These are phyloP conservation scores for Tetragonisca angustula DNA, from an alignment of 2,888 invertebrate genomes.

Conservation along the genomic window DNA sequence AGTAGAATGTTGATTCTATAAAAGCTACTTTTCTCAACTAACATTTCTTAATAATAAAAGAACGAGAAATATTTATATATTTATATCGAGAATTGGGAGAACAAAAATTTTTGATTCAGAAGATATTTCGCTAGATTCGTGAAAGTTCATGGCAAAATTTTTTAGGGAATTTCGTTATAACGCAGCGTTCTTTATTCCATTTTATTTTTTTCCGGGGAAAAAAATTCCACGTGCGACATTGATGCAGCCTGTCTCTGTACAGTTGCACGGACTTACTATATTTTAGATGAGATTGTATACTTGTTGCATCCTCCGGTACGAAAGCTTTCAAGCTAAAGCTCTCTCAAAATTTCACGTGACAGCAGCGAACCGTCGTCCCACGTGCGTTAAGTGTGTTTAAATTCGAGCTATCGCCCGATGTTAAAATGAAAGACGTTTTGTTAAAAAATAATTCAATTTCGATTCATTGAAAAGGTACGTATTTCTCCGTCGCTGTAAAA, in stretches of 20 bases:
- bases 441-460: background rate
- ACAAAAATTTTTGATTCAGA: background rate
- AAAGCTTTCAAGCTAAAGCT: slow-evolving; percentile 21
- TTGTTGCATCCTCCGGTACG: slow-evolving; percentile 30
- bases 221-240: background rate
- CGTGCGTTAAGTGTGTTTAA: slow-evolving; percentile 27
- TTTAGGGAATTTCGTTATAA: background rate
- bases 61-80: background rate
- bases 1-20: no score
- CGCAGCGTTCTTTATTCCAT: background rate
- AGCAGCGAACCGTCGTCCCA: background rate
- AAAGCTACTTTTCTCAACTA: background rate
- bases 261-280: background rate
- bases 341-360: slow-evolving; percentile 30
- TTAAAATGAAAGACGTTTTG: background rate
- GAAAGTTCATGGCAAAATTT: background rate
- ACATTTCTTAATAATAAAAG: background rate
- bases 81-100: background rate
- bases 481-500: background rate
- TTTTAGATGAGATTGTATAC: slow-evolving; percentile 32
- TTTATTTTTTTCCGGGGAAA: background rate
- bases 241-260: background rate
- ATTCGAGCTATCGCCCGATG: background rate
- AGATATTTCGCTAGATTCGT: background rate
- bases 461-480: background rate